Base-by-base conservation (phyloP, 1,140 invertebrate genomes). In the Armadillidium nasatum region DNA sequence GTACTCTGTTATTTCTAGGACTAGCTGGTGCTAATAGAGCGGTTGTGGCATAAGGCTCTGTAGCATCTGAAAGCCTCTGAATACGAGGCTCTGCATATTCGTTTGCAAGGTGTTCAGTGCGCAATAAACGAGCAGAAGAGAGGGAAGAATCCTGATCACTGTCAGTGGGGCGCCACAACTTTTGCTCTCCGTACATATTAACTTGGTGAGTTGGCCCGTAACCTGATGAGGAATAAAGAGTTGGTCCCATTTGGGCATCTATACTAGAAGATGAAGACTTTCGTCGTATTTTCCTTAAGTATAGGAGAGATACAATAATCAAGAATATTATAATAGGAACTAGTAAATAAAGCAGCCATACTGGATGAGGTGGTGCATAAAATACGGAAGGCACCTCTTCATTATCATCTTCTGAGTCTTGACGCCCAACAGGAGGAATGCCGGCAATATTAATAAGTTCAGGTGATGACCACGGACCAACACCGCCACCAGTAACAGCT, bases 141-240 rank as follows among this genome's bases (percentile, higher is more conserved):
- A 77, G 46, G 46, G 67, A 74, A 22, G 78, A 77, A 44, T 81
- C 76, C 50, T 77, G 72, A 73, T 79, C 73, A 44, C 76, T 75
- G 60, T 78, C 80, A 22, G 75, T 13, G 46, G 73, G 73, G 7
- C 68, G 73, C 79, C 79, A 79, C 66, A 78, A 70, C 69, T 80
- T 77, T 9, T 73, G 74, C 54, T 81, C 80, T n/a, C 78, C 72
- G 33, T 80, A 81, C 78, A 81, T 79, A 44, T 78, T 79, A 46
- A 78, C 78, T 45, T 76, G 76, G 71, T 78, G 75, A n/a, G 77
- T 76, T 23, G 73, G 71, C 3, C 74, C 73, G 43, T 75, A 80
- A 15, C 33, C 33, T 13, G 69, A 13, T 22, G 80, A 81, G 19
- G 73, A 73, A 60, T 80, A 75, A 66, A 73, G 76, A 44, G 75